A percentile compares a stretch with the other conserved stretches of the same genome.
These are phyloP conservation scores for Hirtodrosophila cameraria DNA, from an alignment of 2,888 invertebrate species.

Conservation along the genomic window DNA sequence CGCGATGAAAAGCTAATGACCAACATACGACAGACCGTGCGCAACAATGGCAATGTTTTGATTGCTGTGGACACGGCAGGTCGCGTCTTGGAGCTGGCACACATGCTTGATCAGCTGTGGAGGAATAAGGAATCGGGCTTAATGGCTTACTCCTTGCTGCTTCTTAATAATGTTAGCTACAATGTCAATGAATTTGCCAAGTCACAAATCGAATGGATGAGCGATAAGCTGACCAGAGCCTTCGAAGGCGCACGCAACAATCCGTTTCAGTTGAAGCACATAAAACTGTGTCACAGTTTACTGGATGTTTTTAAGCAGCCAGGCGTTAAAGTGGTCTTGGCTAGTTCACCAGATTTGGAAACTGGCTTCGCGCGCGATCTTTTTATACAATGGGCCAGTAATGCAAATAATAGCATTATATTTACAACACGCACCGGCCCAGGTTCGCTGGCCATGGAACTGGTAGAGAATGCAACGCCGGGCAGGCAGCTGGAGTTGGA, in stretches of 20 bases:
- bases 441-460: constrained; percentile 91
- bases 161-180: constrained; percentile 98
- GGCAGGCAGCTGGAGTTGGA: constrained; percentile 88
- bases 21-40: constrained; percentile 95
- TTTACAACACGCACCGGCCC: constrained; percentile 94
- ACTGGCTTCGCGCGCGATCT: constrained; percentile 97
- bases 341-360: constrained; percentile 97
- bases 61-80: constrained; percentile 99
- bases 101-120: constrained; percentile 98
- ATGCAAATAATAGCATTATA: constrained; percentile 96
- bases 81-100: constrained; percentile 96
- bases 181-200: constrained; percentile 99
- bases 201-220: constrained; percentile 99
- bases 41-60: constrained; percentile 97
- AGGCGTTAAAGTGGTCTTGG: constrained; percentile 97
- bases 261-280: constrained; percentile 97
- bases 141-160: constrained; percentile 95
- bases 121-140: constrained; percentile 97
- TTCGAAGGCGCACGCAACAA: constrained; percentile 96
- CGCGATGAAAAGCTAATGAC: constrained; percentile 99
- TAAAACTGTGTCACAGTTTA: constrained; percentile 96
- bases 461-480: constrained; percentile 91
- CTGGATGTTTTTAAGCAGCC: constrained; percentile 93
- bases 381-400: constrained; percentile 96
- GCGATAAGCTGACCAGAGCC: constrained; percentile 97